Evolutionary conservation across 2,113 vertebrate genomes (phyloP).

Genomic region (Syrmaticus mikado): DNA sequence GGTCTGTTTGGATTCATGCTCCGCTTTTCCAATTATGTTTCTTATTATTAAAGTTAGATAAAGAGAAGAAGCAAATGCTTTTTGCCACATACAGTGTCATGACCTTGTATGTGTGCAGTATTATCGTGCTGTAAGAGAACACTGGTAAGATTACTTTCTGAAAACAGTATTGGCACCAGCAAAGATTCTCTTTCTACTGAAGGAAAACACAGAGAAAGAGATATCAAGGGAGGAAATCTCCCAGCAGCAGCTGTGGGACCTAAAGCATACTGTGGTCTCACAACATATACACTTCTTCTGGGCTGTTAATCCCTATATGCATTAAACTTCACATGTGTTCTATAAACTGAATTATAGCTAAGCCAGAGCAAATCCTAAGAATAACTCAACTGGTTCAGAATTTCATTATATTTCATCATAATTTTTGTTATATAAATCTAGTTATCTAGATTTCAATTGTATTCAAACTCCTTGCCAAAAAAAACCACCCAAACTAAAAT

Average conservation of each 20-base stretch:
- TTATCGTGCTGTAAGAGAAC: background rate
- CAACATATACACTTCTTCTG: background rate
- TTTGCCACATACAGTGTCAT: background rate
- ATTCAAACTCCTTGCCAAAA: background rate
- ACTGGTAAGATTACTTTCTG: background rate
- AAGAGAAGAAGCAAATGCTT: background rate
- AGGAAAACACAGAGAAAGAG: background rate
- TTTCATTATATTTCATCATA: background rate
- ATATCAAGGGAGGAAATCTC: background rate
- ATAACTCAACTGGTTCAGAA: background rate
- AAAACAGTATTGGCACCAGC: background rate
- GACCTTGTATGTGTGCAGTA: background rate
- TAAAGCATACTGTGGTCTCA: background rate
- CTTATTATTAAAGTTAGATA: background rate
- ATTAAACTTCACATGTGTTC: background rate
- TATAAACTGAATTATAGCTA: background rate
- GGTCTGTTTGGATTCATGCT: background rate
- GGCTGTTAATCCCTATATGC: background rate
- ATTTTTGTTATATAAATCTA: background rate
- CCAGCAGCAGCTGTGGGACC: background rate
- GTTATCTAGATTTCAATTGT: background rate
- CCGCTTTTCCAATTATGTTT: background rate
- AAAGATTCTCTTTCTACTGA: background rate
- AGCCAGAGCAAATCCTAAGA: background rate
- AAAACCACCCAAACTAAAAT: background rate